A percentile compares a stretch with the other conserved stretches of the same genome.
phyloP scores from a whole-genome alignment of 1,140 invertebrate species.

The Habropoda laboriosa region DNA sequence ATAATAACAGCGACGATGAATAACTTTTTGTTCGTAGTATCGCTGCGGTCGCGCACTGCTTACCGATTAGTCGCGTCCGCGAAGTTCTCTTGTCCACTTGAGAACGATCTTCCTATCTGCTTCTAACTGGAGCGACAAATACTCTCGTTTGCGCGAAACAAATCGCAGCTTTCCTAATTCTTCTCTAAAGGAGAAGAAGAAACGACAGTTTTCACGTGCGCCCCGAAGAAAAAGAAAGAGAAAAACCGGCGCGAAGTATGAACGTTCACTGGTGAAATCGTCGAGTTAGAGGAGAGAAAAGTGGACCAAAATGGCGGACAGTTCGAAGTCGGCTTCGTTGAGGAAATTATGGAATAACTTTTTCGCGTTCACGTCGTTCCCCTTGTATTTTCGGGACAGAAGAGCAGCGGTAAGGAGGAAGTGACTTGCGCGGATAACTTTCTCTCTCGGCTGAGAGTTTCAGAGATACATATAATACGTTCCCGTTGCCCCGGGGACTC shows the following conservation, averaged over 20 bases:
- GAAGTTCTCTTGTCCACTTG: not conserved
- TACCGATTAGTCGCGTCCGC: constrained; percentile 49
- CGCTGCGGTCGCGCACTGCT: not conserved
- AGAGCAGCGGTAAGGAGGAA: constrained; percentile 47
- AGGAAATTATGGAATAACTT: not conserved
- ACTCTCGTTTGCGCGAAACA: not conserved
- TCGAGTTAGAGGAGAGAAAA: not conserved
- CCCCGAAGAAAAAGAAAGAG: no score
- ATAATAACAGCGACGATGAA: constrained; percentile 60
- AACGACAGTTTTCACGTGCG: no score
- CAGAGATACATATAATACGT: constrained; percentile 27
- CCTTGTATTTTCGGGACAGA: constrained; percentile 11
- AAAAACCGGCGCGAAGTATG: no score
- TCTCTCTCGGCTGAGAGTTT: not conserved
- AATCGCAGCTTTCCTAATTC: no score
- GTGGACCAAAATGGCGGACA: not conserved
- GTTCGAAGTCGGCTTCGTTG: not conserved
- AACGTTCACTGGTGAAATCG: not conserved
- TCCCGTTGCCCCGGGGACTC: constrained; percentile 2
- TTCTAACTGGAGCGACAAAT: no score
- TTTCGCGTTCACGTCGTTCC: not conserved
- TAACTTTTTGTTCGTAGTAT: constrained; percentile 43
- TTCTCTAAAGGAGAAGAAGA: no score
- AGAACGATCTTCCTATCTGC: no score
- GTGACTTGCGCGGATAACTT: not conserved